Base-by-base conservation (phyloP, 2,888 invertebrate genomes). In the Alentia gelatinosa region DNA sequence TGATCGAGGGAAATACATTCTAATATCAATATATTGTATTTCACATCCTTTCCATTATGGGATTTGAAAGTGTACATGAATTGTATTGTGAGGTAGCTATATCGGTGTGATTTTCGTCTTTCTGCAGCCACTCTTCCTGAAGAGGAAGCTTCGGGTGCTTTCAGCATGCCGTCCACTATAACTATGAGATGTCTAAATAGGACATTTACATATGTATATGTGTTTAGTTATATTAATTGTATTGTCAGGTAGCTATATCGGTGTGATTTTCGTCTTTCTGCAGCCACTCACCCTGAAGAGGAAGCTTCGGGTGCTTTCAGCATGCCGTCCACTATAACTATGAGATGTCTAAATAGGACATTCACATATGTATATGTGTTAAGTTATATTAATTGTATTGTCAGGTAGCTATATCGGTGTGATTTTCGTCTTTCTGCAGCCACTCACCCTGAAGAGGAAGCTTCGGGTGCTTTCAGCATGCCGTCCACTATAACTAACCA, bases 61-160 rank as follows among this genome's bases (percentile, higher is more conserved):
- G n/a, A n/a, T n/a, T n/a, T n/a, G n/a, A n/a, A n/a, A n/a, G n/a
- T n/a, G n/a, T n/a, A n/a, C n/a, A n/a, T n/a, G n/a, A n/a, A n/a
- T n/a, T n/a, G n/a, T n/a, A n/a, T n/a, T n/a, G n/a, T n/a, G n/a
- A n/a, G n/a, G n/a, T n/a, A n/a, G n/a, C n/a, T n/a, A n/a, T n/a
- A n/a, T n/a, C n/a, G n/a, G n/a, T n/a, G n/a, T n/a, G n/a, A 30
- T 30, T 56, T n/a, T 50, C 63, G 50, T 50, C 35, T 30, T 35
- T 88, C n/a, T 50, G 84, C 35, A 90, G 26, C 91, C 84, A 15
- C 88, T 86, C 40, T 91, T 63, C 35, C 84, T 84, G 79, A 92
- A 83, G 68, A 91, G 91, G 90, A 91, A 91, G 26, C 84, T 84
- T 63, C 90, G 39, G 89, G 92, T 91, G 89, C 90, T 75, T 68